Evolutionary conservation across 30 jellyfish, hydroid and myxozoan genomes (phyloP).

Genomic region (Aurelia coerulea): DNA sequence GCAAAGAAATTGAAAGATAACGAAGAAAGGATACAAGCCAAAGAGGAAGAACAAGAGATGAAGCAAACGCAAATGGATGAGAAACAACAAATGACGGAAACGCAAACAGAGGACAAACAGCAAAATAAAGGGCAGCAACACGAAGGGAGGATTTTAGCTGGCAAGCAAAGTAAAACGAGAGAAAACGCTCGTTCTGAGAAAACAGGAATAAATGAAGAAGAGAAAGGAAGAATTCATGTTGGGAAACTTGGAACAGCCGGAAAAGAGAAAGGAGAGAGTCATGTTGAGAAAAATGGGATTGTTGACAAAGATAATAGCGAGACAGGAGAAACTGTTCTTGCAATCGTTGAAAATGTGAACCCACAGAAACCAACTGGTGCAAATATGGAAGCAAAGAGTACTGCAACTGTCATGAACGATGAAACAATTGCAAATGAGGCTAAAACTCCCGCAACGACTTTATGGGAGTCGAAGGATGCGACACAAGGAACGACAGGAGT

Average conservation of each 20-base stretch:
- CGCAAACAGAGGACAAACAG: neutral
- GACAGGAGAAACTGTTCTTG: neutral
- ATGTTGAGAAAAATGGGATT: neutral
- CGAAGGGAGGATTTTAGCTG: too few relatives aligned
- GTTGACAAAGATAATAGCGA: neutral
- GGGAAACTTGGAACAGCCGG: too few relatives aligned
- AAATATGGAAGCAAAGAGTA: neutral
- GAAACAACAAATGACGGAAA: neutral
- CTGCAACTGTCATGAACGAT: neutral
- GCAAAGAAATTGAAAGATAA: neutral
- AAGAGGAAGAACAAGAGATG: neutral
- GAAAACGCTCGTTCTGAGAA: neutral
- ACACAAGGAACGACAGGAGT: neutral
- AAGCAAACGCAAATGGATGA: neutral
- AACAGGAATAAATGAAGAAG: neutral
- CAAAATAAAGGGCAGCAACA: too few relatives aligned
- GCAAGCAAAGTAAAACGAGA: too few relatives aligned
- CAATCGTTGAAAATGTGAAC: neutral
- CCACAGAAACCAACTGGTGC: neutral
- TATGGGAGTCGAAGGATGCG: neutral
- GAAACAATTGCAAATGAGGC: neutral
- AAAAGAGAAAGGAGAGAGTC: neutral
- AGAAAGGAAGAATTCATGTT: neutral
- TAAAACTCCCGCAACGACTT: neutral
- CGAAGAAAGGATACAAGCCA: neutral